Conservation (phyloP, 2,797 vertebrate genomes). For the Danio albolineatus region DNA sequence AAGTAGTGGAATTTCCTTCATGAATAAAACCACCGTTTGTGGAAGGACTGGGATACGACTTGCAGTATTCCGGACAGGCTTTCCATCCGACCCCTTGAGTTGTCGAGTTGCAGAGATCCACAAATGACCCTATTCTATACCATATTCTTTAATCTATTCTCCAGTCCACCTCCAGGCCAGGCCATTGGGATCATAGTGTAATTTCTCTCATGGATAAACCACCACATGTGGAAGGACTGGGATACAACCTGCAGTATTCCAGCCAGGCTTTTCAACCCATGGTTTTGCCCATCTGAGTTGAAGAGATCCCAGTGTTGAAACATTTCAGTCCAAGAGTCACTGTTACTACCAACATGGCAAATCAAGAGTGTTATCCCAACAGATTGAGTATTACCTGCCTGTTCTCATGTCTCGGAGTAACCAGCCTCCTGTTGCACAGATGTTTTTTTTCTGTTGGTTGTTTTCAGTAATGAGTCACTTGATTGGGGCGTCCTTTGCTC, state of each 20-base stretch:
- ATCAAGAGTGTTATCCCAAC: constrained; percentile 73
- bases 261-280: constrained; percentile 97
- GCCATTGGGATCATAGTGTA: constrained; percentile 74
- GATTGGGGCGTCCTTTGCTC: constrained; percentile 29
- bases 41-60: too few relatives aligned
- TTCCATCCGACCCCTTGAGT: too few relatives aligned
- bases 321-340: constrained; percentile 69
- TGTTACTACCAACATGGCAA: constrained; percentile 70
- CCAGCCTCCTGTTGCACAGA: constrained; percentile 63
- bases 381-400: constrained; percentile 57
- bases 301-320: constrained; percentile 56
- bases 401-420: constrained; percentile 57
- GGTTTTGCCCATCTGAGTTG: constrained; percentile 90
- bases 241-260: constrained; percentile 93
- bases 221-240: constrained; percentile 91
- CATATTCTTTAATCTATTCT: constrained; percentile 77
- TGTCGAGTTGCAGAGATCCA: too few relatives aligned
- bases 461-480: constrained; percentile 54
- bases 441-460: constrained; percentile 70
- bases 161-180: constrained; percentile 74
- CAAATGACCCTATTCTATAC: constrained; percentile 68
- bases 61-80: too few relatives aligned
- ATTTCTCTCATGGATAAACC: constrained; percentile 91
- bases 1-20: too few relatives aligned
- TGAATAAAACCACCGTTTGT: too few relatives aligned